Percentiles rank a stretch among this genome's conserved stretches.
phyloP scores from a whole-genome alignment of 1,140 invertebrate genomes.

The Ceratina calcarata region DNA sequence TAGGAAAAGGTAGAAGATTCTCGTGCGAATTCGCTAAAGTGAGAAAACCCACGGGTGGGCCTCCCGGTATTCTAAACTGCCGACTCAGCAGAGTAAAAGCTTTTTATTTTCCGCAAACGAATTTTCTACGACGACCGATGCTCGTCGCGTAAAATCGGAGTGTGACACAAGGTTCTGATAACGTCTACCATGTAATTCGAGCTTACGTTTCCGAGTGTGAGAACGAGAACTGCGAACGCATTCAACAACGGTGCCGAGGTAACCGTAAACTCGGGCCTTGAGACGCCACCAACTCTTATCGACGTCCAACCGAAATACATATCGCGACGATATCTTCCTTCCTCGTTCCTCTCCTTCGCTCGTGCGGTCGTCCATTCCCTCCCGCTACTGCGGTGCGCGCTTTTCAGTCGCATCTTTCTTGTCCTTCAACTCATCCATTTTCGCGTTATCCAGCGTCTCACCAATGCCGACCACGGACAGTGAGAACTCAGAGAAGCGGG shows the following conservation, averaged over 20 bases:
- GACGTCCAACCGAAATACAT: constrained; percentile 33
- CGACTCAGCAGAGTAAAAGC: constrained; percentile 1
- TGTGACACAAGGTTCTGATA: no score
- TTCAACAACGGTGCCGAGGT: background rate
- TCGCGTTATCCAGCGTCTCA: constrained; percentile 4
- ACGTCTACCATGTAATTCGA: no score
- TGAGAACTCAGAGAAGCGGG: background rate
- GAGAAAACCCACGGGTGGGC: background rate
- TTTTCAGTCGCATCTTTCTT: background rate
- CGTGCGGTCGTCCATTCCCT: background rate
- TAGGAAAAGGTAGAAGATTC: constrained; percentile 19
- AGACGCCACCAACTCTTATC: constrained; percentile 24
- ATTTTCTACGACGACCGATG: no score
- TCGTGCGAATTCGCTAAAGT: constrained; percentile 18
- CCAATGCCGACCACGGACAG: background rate
- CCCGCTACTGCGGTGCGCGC: no score
- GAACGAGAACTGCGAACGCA: no score
- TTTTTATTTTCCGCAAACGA: no score
- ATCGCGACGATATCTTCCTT: constrained; percentile 36
- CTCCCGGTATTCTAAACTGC: background rate
- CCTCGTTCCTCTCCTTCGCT: background rate
- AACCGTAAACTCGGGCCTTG: constrained; percentile 13
- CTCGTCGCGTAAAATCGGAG: no score
- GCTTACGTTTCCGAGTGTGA: no score
- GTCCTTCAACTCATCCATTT: background rate